Evolutionary conservation across 2,888 invertebrate species (phyloP), one percentile per base, ranked within the genome.

Genomic region (Aphidoletes aphidimyza): DNA sequence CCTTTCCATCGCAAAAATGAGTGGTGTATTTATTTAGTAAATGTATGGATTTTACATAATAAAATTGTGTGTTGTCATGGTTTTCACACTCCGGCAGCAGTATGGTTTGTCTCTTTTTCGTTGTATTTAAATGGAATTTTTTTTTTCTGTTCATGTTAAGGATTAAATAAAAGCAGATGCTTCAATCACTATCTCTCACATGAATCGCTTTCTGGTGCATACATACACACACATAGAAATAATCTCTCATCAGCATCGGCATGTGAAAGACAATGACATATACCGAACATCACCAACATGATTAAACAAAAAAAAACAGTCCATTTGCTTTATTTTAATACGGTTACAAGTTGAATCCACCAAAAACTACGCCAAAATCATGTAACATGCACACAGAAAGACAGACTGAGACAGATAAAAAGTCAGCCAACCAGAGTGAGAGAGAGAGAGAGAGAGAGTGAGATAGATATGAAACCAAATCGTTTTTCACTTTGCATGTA

Each of bases 281-380:
- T 1, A 39, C 39, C 39, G 39, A 5, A 69, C 69, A 69, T 34
- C 69, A 30, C 26, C 30, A n/a, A 5, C 34, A 69, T 30, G 14
- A 69, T 30, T 30, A 30, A 59, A 59, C n/a, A 81, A 81, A 30
- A 69, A 69, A 69, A 30, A 59, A 59, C n/a, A 81, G 37, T 81
- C 5, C 81, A n/a, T 37, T 36, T 37, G 81, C 37, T 81, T 81
- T n/a, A 37, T 37, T 37, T 81, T 37, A 37, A 81, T 81, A n/a
- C 37, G 22, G 36, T 81, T 37, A 81, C 81, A 81, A 37, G 19
- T 81, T 36, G 81, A 81, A 8, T 81, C 22, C 5, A 37, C 81
- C 81, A 22, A 37, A 81, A 81, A 81, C 19, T 81, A 81, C 37
- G 81, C 81, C 81, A 81, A 81, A 81, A 81, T 37, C 81, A 81